Base-by-base conservation (phyloP, 64 coral and sea anemone genomes). In the Astreopora myriophthalma region DNA sequence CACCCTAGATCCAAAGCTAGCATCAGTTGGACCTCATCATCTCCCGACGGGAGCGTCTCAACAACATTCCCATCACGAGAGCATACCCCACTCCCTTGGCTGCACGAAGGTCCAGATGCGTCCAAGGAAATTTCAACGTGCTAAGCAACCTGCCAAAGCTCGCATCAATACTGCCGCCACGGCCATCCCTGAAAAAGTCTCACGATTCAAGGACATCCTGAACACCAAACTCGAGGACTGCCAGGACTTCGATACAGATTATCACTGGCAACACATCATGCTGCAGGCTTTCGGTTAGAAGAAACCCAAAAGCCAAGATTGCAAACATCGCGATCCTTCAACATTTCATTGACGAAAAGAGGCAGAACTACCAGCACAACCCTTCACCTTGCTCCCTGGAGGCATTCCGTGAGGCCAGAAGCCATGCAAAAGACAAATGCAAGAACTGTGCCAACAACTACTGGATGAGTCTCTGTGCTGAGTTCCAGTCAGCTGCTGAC, bases 91-190 rank as follows among this genome's bases (percentile, higher is more conserved):
- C 48, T 70, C 85, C 31, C 69, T 73, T 57, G 85, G 73, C 68
- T 73, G 63, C n/a, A 29, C 85, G 22, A 87, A 71, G 46, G 38
- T 87, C 69, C 27, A 20, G 38, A 11, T 48, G 22, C n/a, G 32
- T 11, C 63, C 69, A 48, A 87, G 73, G 68, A 87, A 73, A 74
- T 31, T 72, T 7, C 85, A 87, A 17, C 17, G 65, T 48, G 67
- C 85, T 55, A 66, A 35, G 60, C 32, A 30, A 22, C 55, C 74
- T 36, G 87, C 48, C 46, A 62, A 89, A 89, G 9, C 49, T 64
- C 44, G 74, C 72, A 79, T 89, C 37, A 79, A 79, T 89, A 51
- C 87, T 24, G 52, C 70, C 32, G 77, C 44, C 62, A 88, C 86
- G 51, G 28, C 46, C 31, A 74, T 77, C 30, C 29, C 72, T 26